A percentile compares a stretch with the other conserved stretches of the same genome.
Evolutionary conservation across 1,140 invertebrate species (phyloP).

Genomic region (Drosophila persimilis): DNA sequence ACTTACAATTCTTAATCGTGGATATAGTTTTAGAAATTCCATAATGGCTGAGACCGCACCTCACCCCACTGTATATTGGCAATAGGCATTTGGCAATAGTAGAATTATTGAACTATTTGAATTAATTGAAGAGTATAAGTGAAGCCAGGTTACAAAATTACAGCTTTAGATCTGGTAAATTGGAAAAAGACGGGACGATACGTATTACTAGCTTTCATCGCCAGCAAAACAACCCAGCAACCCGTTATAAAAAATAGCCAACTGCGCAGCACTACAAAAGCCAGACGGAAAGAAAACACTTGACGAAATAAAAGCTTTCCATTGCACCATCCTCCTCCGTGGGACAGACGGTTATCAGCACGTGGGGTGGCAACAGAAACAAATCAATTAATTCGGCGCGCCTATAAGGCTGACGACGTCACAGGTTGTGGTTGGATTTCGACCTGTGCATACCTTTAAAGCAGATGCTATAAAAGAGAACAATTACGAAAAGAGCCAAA

Average conservation of each 20-base stretch:
- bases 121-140: no score
- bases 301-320: constrained; percentile 18
- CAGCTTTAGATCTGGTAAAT: no score
- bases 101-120: no score
- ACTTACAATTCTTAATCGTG: no score
- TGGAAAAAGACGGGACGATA: no score
- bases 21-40: background rate
- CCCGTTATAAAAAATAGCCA: no score
- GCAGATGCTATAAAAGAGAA: constrained; percentile 17
- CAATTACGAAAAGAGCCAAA: background rate
- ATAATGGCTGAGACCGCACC: no score
- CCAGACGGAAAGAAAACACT: constrained; percentile 18
- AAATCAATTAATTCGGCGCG: constrained; percentile 18
- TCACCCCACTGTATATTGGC: no score
- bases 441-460: constrained; percentile 9
- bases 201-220: no score
- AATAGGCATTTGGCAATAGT: no score
- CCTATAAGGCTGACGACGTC: constrained; percentile 23
- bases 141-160: no score
- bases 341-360: constrained; percentile 8
- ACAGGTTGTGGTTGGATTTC: background rate
- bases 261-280: background rate
- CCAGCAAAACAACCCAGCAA: no score
- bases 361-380: constrained; percentile 51
- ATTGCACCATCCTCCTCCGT: background rate